phyloP scores from a whole-genome alignment of 2,797 vertebrate genomes.

The Leptatherina wallacei region DNA sequence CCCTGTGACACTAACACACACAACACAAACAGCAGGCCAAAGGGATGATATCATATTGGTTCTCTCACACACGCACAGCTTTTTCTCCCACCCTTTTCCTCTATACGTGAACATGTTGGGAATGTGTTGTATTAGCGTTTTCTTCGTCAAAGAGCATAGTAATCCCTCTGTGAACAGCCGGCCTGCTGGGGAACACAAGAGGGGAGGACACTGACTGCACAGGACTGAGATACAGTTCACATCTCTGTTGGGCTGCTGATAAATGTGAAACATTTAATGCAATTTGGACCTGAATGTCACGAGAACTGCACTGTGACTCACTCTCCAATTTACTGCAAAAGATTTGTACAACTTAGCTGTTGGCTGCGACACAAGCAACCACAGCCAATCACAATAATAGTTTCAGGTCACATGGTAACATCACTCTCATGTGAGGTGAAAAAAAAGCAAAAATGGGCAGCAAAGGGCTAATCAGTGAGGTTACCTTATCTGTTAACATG shows the following conservation, averaged over 20 bases:
- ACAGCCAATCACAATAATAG: neutral
- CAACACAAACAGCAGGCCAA: slow-evolving; percentile 70
- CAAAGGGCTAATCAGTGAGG: neutral
- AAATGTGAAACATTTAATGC: slow-evolving; percentile 20
- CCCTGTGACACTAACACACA: slow-evolving; percentile 38
- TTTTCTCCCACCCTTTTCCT: slow-evolving; percentile 48
- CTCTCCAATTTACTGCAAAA: neutral
- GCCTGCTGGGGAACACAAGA: slow-evolving; percentile 62
- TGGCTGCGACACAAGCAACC: slow-evolving; percentile 2
- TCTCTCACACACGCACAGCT: slow-evolving; percentile 40
- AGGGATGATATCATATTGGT: slow-evolving; percentile 81
- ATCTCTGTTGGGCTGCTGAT: slow-evolving; percentile 7
- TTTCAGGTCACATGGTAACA: slow-evolving; percentile 13
- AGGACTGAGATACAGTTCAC: slow-evolving; percentile 14
- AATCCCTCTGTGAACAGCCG: slow-evolving; percentile 81
- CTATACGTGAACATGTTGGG: slow-evolving; percentile 76
- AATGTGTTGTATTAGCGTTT: slow-evolving; percentile 84
- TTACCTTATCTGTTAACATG: neutral
- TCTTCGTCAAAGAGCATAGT: slow-evolving; percentile 75
- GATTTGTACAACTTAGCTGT: slow-evolving; percentile 1
- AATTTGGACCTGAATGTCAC: slow-evolving; percentile 18
- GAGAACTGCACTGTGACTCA: slow-evolving; percentile 9
- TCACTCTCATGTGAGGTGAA: neutral
- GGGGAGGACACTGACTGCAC: slow-evolving; percentile 40
- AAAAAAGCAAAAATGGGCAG: neutral